Conservation (phyloP, 1,140 invertebrate species). For the Lerema accius region DNA sequence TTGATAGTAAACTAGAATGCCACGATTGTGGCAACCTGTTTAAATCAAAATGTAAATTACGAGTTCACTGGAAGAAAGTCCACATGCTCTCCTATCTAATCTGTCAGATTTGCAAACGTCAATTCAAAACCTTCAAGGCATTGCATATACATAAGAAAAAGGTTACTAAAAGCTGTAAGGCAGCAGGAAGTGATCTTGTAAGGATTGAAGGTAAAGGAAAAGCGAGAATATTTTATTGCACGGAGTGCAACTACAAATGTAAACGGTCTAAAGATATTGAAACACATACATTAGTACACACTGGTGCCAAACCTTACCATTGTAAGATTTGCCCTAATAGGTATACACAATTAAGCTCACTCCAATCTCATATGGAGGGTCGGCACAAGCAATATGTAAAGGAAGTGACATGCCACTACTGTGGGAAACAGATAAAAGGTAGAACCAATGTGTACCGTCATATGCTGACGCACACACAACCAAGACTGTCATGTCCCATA, state of each 20-base stretch:
- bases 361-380: slow-evolving; percentile 54
- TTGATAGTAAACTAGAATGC: slow-evolving; percentile 56
- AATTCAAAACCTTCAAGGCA: slow-evolving; percentile 62
- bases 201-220: slow-evolving; percentile 58
- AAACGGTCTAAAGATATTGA: slow-evolving; percentile 54
- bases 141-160: slow-evolving; percentile 53
- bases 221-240: slow-evolving; percentile 59
- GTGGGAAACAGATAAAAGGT: slow-evolving; percentile 59
- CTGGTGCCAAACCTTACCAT: slow-evolving; percentile 53
- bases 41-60: slow-evolving; percentile 69
- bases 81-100: slow-evolving; percentile 52
- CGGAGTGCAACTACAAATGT: slow-evolving; percentile 55
- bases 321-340: slow-evolving; percentile 56
- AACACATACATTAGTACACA: slow-evolving; percentile 56
- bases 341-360: slow-evolving; percentile 56
- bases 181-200: slow-evolving; percentile 37
- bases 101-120: slow-evolving; percentile 57
- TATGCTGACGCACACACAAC: slow-evolving; percentile 48
- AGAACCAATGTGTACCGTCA: slow-evolving; percentile 54
- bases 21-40: slow-evolving; percentile 64
- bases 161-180: slow-evolving; percentile 42
- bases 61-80: slow-evolving; percentile 68
- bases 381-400: slow-evolving; percentile 51
- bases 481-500: slow-evolving; percentile 48
- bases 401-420: slow-evolving; percentile 60